Evolutionary conservation across 2,113 vertebrate genomes (phyloP), one percentile per base, ranked within the genome.

Genomic region (Dromas ardeola): DNA sequence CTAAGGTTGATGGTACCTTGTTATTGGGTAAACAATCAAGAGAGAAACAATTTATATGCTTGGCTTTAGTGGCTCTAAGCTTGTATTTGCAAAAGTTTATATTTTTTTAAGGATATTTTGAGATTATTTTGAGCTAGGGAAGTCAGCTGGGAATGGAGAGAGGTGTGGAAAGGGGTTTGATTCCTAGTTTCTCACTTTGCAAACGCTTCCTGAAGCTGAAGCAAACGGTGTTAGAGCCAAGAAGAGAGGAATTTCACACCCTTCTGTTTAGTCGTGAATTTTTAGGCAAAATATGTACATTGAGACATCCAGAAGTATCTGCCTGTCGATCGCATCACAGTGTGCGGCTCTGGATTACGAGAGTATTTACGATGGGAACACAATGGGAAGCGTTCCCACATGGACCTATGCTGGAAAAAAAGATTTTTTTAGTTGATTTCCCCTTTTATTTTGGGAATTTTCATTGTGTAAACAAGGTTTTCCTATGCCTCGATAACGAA

Each of bases 311-410:
- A 13, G 32, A 88, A 77, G 55, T 43, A 32, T 62, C 78, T 96
- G 61, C 21, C 38, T 79, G 6, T 55, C 2, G 29, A 43, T 85
- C 1, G 0, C 47, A 4, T 49, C 6, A 1, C 47, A 29, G 21
- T 11, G 1, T 29, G 7, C 10, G 15, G 74, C n/a, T 72, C 73
- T 77, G 77, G 49, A 45, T 71, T 90, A 13, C 1, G 1, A 0
- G 3, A 62, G 38, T 2, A 72, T 71, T 76, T 80, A 20, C 1
- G 1, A n/a, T 19, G 30, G 62, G 62, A 84, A 32, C 4, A 1
- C 0, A 0, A 10, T 42, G 40, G 65, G 63, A 73, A 77, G 27
- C 1, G 2, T 85, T 91, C 58, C 90, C 70, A 34, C 1, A 0
- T 61, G 32, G 78, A 90, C 8, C 43, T 76, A 26, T 0, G 0